Conservation (phyloP, 2,888 invertebrate genomes). For the Petrolisthes manimaculis region DNA sequence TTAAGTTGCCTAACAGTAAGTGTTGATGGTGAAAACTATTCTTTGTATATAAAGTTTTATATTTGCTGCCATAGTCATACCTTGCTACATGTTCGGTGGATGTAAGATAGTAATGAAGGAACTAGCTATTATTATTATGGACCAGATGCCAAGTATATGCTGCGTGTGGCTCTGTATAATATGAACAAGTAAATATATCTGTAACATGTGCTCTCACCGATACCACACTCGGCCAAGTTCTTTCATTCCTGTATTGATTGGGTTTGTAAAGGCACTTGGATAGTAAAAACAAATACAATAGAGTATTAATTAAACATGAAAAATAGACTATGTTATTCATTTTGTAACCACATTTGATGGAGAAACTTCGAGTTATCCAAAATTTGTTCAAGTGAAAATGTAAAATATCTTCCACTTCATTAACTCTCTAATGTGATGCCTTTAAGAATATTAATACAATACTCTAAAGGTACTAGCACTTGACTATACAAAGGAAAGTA, state of each 20-base stretch:
- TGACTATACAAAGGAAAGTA: neutral
- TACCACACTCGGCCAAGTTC: conserved; percentile 14
- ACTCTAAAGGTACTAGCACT: conserved; percentile 36
- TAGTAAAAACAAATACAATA: neutral
- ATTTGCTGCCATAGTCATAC: conserved; percentile 37
- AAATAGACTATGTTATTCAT: conserved; percentile 1
- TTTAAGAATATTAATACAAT: conserved; percentile 29
- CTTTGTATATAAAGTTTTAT: conserved; percentile 49
- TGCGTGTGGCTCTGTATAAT: neutral
- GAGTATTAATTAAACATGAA: neutral
- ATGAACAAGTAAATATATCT: neutral
- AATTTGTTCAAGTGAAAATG: conserved; percentile 4
- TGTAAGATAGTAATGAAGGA: conserved; percentile 34
- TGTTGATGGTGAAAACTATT: conserved; percentile 57
- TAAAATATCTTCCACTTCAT: conserved; percentile 35
- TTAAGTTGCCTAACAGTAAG: conserved; percentile 54
- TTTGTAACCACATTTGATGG: conserved; percentile 15
- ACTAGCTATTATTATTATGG: conserved; percentile 29
- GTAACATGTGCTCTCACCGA: neutral
- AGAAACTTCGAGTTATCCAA: neutral
- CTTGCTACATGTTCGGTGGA: conserved; percentile 37
- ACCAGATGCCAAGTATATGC: conserved; percentile 18
- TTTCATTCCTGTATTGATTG: neutral
- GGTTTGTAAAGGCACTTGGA: conserved; percentile 10
- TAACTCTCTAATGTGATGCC: conserved; percentile 42